Percentiles rank a stretch among this genome's conserved stretches.
Evolutionary conservation across 2,113 vertebrate genomes (phyloP).

Genomic region (Odocoileus hemionus): DNA sequence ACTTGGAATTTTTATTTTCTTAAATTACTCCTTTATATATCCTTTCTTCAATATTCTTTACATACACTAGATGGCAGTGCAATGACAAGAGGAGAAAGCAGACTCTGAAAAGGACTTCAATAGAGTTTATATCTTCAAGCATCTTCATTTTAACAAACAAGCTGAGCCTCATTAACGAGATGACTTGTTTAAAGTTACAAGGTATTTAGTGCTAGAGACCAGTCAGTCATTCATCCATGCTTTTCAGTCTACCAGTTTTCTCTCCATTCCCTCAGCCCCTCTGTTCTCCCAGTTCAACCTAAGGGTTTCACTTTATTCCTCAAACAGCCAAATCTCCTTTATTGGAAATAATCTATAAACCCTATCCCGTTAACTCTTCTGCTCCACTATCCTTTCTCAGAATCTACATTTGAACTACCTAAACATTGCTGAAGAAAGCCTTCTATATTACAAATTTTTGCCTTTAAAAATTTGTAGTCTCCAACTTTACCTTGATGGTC

Average conservation of each 20-base stretch:
- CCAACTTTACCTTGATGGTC: neutral
- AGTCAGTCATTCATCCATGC: neutral
- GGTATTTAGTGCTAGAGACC: neutral
- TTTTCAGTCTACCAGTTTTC: neutral
- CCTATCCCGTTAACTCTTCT: neutral
- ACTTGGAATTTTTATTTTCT: neutral
- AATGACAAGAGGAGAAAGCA: neutral
- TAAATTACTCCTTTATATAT: slow-evolving; percentile 6
- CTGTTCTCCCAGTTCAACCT: neutral
- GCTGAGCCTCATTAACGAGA: neutral
- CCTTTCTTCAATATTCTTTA: neutral
- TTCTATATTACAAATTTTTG: neutral
- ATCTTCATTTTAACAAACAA: neutral
- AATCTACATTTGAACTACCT: neutral
- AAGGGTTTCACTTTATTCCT: neutral
- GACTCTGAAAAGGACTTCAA: neutral
- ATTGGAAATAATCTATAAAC: neutral
- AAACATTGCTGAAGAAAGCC: neutral
- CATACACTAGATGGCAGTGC: slow-evolving; percentile 48
- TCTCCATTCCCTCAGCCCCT: neutral
- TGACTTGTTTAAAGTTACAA: neutral
- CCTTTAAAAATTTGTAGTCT: neutral
- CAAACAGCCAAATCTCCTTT: neutral
- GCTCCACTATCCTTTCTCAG: neutral
- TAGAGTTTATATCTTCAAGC: neutral